Percentiles rank a stretch among this genome's conserved stretches.
Evolutionary conservation across 2,113 vertebrate species (phyloP).

Genomic region (Barbus barbus): DNA sequence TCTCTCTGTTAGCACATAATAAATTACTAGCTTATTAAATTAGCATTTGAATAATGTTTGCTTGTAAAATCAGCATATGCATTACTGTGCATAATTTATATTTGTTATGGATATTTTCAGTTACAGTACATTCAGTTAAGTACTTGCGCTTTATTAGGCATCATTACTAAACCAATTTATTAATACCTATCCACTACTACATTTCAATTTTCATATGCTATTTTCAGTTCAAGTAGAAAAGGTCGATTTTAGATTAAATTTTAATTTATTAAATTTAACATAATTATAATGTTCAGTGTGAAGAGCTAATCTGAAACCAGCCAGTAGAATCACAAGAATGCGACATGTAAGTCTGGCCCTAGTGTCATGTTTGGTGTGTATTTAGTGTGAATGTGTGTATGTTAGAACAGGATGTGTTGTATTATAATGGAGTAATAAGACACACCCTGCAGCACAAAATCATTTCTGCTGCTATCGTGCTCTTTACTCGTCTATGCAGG

Average conservation of each 20-base stretch:
- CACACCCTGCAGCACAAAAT: neutral
- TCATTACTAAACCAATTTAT: neutral
- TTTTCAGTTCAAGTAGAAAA: neutral
- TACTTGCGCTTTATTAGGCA: neutral
- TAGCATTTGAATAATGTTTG: neutral
- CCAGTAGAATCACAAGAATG: too few species aligned
- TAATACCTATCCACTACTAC: neutral
- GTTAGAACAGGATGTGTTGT: too few species aligned
- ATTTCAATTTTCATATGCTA: neutral
- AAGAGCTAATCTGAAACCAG: too few species aligned
- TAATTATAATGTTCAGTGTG: too few species aligned
- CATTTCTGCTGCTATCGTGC: too few species aligned
- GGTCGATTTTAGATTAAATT: neutral
- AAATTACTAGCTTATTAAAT: neutral
- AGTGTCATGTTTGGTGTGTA: too few species aligned
- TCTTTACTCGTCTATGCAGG: neutral
- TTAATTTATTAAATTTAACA: too few species aligned
- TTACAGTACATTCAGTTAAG: neutral
- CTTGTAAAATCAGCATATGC: neutral
- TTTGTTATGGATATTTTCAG: neutral
- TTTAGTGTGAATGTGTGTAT: neutral
- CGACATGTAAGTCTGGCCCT: too few species aligned
- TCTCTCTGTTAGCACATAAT: neutral
- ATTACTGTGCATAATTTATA: neutral
- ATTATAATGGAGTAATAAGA: neutral